These are phyloP conservation scores for Nycticebus coucang DNA, from an alignment of 2,113 vertebrate species.

Conservation along the genomic window DNA sequence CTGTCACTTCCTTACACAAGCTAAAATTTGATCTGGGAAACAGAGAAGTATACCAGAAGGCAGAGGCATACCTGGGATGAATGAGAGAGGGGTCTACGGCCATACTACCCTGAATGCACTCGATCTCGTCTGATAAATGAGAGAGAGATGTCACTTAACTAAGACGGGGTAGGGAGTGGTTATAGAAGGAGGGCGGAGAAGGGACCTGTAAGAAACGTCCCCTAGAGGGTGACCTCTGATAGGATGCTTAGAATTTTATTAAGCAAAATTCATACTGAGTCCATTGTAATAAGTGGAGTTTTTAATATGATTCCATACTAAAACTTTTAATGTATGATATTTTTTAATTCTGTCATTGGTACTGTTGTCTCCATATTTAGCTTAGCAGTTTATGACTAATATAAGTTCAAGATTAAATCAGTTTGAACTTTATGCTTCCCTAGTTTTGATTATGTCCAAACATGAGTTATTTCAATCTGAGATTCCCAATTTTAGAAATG, in stretches of 20 bases:
- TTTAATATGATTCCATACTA: not conserved
- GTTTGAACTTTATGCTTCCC: not conserved
- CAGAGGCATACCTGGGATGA: not conserved
- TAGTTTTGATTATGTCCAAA: not conserved
- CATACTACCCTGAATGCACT: too few relatives aligned
- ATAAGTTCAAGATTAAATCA: not conserved
- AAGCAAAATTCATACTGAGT: not conserved
- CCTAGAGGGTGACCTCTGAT: not conserved
- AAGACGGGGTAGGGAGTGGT: not conserved
- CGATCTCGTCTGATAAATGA: too few relatives aligned
- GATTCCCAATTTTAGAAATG: not conserved
- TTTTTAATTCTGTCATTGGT: slow-evolving; percentile 8
- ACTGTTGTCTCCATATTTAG: not conserved
- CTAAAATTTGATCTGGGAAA: not conserved
- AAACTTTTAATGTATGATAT: not conserved
- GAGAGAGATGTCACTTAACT: not conserved
- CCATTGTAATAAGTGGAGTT: not conserved
- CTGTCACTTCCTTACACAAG: not conserved
- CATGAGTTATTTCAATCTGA: not conserved
- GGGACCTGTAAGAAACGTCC: not conserved
- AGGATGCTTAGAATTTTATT: not conserved
- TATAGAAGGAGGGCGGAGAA: not conserved
- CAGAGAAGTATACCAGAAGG: not conserved
- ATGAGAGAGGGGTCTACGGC: not conserved
- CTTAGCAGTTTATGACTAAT: not conserved